Evolutionary conservation across 1,140 invertebrate species (phyloP), one percentile per base, ranked within the genome.

Genomic region (Drosophila micromelanica): DNA sequence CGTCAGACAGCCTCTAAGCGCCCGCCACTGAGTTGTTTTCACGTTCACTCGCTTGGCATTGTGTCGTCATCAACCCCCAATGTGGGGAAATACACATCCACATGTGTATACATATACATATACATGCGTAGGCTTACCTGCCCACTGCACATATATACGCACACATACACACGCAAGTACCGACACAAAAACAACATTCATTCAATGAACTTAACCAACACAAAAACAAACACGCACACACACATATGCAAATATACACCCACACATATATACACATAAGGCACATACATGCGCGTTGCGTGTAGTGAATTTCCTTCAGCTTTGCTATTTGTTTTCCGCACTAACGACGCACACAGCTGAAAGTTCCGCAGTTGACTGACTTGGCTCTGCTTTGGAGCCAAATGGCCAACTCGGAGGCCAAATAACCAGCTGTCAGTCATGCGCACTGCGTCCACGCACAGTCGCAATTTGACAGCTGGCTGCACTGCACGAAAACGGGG

Each of bases 321-420:
- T 63, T 76, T 23, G 68, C 64, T 76, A 48, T 49, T 45, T 51
- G 60, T 69, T 67, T 77, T 84, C 79, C 84, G 82, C 79, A 89
- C 84, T 76, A 76, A 79, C 76, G 76, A 80, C 48, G 78, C 80
- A 80, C 78, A 90, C 85, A 90, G 86, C 81, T 90, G 85, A 86
- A 76, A 85, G 80, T 78, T 90, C 85, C 78, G 85, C 85, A 90
- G 78, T 90, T 90, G 69, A 90, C 85, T 90, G 75, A 72, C 55
- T 17, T 45, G 20, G 40, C 2, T 45, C 38, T 38, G 46, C 46
- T 20, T 38, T 57, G 30, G 15, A 63, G 27, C 43, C 40, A 17
- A 52, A 52, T 27, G 46, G 43, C 27, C 23, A 51, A 57, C 46
- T 42, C 52, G 8, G 37, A 48, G 27, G 37, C 45, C 61, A 71